Percentiles rank a stretch among this genome's conserved stretches.
Evolutionary conservation across 2,113 vertebrate species (phyloP).

Genomic region (Boulengeromyrus knoepffleri): DNA sequence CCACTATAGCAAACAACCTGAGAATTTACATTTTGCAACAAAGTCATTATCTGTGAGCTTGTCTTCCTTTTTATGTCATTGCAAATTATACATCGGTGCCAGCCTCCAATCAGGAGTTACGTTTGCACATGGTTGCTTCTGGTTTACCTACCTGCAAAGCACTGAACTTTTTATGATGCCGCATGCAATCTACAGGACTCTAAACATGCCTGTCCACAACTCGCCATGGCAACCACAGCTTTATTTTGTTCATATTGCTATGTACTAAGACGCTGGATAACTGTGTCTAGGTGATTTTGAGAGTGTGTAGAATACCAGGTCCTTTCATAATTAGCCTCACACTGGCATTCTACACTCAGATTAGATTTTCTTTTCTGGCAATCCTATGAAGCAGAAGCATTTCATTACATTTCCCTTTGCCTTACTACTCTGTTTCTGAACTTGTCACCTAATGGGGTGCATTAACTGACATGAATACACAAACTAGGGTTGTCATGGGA

Average conservation of each 20-base stretch:
- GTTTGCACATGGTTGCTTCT: neutral
- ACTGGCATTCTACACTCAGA: neutral
- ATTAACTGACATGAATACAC: slow-evolving; percentile 11
- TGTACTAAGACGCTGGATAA: neutral
- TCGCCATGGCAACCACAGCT: slow-evolving; percentile 10
- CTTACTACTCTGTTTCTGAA: neutral
- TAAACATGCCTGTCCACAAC: neutral
- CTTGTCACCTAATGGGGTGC: neutral
- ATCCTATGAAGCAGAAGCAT: neutral
- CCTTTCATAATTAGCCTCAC: neutral
- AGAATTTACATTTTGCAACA: slow-evolving; percentile 2
- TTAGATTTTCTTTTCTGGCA: neutral
- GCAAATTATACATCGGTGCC: neutral
- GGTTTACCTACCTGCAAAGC: neutral
- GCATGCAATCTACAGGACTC: neutral
- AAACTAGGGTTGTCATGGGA: slow-evolving; percentile 24
- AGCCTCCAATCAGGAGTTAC: neutral
- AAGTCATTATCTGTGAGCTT: neutral
- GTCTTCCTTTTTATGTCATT: neutral
- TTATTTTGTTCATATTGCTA: neutral
- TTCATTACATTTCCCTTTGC: neutral
- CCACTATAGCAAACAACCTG: neutral
- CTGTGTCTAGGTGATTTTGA: neutral
- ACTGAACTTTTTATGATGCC: neutral
- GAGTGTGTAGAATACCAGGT: neutral